Percentiles rank a stretch among this genome's conserved stretches.
These are phyloP conservation scores for Carollia perspicillata DNA, from an alignment of 2,113 vertebrate species.

Conservation along the genomic window DNA sequence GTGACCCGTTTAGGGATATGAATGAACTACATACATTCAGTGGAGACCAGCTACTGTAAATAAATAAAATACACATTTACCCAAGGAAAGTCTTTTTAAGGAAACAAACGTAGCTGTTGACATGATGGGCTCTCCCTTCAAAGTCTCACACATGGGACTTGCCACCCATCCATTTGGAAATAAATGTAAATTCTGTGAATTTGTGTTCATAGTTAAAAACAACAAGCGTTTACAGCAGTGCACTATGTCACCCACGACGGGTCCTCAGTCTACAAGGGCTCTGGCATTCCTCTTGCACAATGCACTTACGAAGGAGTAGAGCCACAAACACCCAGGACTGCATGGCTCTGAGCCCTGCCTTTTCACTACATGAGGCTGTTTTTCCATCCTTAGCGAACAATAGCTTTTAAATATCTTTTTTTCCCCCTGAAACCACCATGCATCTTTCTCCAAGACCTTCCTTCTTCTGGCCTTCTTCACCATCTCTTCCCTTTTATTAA, in stretches of 20 bases:
- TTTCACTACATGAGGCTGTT: not conserved
- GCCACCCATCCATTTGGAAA: not conserved
- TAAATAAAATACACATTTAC: not conserved
- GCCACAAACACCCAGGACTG: not conserved
- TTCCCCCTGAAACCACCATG: not conserved
- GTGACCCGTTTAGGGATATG: not conserved
- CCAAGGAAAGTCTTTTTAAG: not conserved
- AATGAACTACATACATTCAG: not conserved
- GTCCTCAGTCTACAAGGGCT: not conserved
- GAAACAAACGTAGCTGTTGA: not conserved
- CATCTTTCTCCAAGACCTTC: not conserved
- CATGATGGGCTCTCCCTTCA: not conserved
- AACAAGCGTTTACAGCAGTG: not conserved
- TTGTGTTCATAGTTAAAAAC: not conserved
- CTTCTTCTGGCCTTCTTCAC: not conserved
- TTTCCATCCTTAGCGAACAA: not conserved
- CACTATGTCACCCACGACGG: not conserved
- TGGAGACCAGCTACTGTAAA: not conserved
- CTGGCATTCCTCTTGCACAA: not conserved
- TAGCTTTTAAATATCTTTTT: not conserved
- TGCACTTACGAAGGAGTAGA: not conserved
- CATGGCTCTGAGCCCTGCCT: not conserved
- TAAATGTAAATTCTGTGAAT: not conserved
- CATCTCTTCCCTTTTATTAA: conserved; percentile 3
- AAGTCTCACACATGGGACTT: not conserved